Evolutionary conservation across 2,113 vertebrate genomes (phyloP), one percentile per base, ranked within the genome.

Genomic region (Sarotherodon lohbergeri): DNA sequence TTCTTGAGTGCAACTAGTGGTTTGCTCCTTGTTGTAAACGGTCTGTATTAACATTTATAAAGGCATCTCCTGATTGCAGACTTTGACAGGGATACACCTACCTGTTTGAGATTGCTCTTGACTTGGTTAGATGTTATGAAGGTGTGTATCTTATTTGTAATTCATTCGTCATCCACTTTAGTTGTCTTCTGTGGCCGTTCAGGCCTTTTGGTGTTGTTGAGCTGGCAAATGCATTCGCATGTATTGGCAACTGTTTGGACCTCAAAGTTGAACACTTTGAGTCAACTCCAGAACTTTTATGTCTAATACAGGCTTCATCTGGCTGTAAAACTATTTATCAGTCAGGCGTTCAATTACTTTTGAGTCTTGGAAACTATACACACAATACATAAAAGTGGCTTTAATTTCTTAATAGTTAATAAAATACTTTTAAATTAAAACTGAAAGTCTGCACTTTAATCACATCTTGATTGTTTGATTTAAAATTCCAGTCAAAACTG

Each of bases 271-370:
- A 27, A 71, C 5, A 1, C 16, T 43, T 43, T 22, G 7, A 71
- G 22, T 71, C 36, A 3, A 71, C n/a, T 43, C n/a, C 36, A 43
- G 12, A 71, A 24, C 3, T 27, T 71, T 6, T 43, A 39, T 24
- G 36, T 71, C n/a, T 9, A 73, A 3, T 43, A 46, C 22, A 27
- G 13, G 8, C 66, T 24, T 24, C 66, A 71, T 43, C 22, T 73
- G n/a, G 12, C 3, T 43, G 41, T 48, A 50, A 48, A 76, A 76
- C 24, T 76, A 12, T 29, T 76, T 76, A 2, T 7, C 71, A 48
- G 43, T 50, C 43, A 29, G 13, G 46, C 0, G 0, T 0, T 27
- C 14, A 27, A 76, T 76, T 48, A 29, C 43, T 48, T 29, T 48
- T 48, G 43, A 32, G 16, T 9, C 71, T 32, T 5, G 5, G 41